A percentile compares a stretch with the other conserved stretches of the same genome.
Conservation (phyloP, 2,113 vertebrate species). For the Picathartes gymnocephalus region DNA sequence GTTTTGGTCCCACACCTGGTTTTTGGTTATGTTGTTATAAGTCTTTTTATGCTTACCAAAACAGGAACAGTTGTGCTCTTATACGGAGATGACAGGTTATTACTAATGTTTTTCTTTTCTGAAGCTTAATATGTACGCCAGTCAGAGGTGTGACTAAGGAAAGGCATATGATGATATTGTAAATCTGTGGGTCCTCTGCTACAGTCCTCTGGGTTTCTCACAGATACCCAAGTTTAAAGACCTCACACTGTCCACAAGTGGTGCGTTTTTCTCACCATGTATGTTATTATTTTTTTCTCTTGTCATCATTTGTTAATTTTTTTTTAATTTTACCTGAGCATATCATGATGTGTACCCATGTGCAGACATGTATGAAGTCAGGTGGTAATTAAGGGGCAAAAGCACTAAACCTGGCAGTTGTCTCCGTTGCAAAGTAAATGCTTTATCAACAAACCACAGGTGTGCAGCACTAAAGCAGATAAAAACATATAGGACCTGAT, state of each 20-base stretch:
- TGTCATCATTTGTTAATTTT: neutral
- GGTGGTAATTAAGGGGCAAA: neutral
- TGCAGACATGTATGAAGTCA: neutral
- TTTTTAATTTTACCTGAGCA: neutral
- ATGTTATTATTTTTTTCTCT: neutral
- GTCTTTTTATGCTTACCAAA: neutral
- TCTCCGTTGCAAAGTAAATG: neutral
- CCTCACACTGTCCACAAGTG: accelerated
- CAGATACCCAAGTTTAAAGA: neutral
- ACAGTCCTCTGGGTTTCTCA: neutral
- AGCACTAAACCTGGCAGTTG: neutral
- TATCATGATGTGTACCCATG: neutral
- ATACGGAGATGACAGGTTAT: neutral
- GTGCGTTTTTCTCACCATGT: neutral
- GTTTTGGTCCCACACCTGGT: neutral
- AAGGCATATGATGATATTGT: neutral
- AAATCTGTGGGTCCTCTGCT: neutral
- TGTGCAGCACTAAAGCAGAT: neutral
- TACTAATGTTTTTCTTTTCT: neutral
- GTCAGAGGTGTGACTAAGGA: neutral
- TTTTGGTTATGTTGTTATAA: neutral
- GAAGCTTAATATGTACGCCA: neutral
- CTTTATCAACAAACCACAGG: slow-evolving; percentile 4
- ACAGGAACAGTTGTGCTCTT: neutral
- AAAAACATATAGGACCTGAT: slow-evolving; percentile 16